These are phyloP conservation scores for Plagiodera versicolora DNA, from an alignment of 2,888 invertebrate species.

Conservation along the genomic window DNA sequence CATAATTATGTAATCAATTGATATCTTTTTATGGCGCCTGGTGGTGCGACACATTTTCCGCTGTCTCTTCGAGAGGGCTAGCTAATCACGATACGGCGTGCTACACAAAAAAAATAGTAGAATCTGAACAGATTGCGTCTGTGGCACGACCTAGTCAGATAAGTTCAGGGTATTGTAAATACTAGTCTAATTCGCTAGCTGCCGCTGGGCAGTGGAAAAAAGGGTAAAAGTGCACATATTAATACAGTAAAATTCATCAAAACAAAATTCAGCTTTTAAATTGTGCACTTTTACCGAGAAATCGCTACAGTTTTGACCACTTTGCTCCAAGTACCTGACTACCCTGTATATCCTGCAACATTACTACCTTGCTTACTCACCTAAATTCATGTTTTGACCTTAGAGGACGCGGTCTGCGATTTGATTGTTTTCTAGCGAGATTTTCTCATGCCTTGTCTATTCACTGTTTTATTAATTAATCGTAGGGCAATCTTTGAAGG, in stretches of 20 bases:
- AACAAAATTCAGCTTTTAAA: no score
- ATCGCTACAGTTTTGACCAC: constrained; percentile 48
- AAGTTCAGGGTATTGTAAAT: constrained; percentile 57
- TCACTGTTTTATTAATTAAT: constrained; percentile 3
- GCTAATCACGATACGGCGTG: constrained; percentile 25
- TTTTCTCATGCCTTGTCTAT: constrained; percentile 17
- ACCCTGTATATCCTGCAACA: constrained; percentile 38
- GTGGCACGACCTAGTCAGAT: constrained; percentile 48
- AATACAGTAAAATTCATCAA: no score
- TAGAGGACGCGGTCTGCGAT: constrained; percentile 37
- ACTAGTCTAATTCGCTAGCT: constrained; percentile 55
- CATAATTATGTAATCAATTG: constrained; percentile 44
- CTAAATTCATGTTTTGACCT: constrained; percentile 29
- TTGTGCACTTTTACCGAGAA: no score
- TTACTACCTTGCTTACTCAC: constrained; percentile 34
- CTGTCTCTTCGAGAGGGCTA: constrained; percentile 34
- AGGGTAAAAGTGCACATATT: no score
- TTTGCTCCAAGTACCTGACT: constrained; percentile 55
- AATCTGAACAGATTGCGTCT: constrained; percentile 28
- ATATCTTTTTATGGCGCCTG: constrained; percentile 51
- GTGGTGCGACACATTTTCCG: constrained; percentile 39
- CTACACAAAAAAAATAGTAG: constrained; percentile 27
- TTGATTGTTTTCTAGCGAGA: constrained; percentile 19
- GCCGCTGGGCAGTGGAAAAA: constrained; percentile 51
- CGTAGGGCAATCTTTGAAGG: neutral